A percentile compares a stretch with the other conserved stretches of the same genome.
Evolutionary conservation across 2,113 vertebrate genomes (phyloP).

Genomic region (Amblyornis subalaris): DNA sequence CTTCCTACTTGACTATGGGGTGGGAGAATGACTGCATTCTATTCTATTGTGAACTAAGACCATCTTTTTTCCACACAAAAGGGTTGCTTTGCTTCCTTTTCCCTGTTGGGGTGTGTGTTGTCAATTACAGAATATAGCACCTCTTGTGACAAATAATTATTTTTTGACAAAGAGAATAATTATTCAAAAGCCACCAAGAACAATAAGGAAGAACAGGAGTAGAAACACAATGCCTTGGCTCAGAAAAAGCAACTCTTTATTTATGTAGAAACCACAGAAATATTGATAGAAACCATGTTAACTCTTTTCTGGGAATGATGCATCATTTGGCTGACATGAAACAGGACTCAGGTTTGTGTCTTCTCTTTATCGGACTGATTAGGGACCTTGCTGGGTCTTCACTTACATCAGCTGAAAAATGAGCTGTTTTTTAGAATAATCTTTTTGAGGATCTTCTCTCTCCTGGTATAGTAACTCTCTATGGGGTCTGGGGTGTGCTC

Average conservation of each 20-base stretch:
- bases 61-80: not conserved
- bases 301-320: not conserved
- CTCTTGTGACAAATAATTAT: not conserved
- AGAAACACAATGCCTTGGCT: not conserved
- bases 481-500: not conserved
- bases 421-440: not conserved
- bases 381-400: not conserved
- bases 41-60: not conserved
- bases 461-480: not conserved
- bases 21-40: not conserved
- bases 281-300: not conserved
- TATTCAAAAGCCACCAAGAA: not conserved
- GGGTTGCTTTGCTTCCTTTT: not conserved
- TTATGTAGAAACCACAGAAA: not conserved
- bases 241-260: not conserved
- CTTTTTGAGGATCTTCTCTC: not conserved
- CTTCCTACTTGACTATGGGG: not conserved
- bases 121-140: not conserved
- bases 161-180: not conserved
- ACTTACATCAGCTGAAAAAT: not conserved
- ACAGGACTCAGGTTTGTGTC: not conserved
- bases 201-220: not conserved
- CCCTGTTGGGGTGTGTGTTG: not conserved
- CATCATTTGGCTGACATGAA: not conserved
- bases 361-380: not conserved